phyloP scores from a whole-genome alignment of 92 coral and sea anemone genomes.

The Phymanthus crucifer region DNA sequence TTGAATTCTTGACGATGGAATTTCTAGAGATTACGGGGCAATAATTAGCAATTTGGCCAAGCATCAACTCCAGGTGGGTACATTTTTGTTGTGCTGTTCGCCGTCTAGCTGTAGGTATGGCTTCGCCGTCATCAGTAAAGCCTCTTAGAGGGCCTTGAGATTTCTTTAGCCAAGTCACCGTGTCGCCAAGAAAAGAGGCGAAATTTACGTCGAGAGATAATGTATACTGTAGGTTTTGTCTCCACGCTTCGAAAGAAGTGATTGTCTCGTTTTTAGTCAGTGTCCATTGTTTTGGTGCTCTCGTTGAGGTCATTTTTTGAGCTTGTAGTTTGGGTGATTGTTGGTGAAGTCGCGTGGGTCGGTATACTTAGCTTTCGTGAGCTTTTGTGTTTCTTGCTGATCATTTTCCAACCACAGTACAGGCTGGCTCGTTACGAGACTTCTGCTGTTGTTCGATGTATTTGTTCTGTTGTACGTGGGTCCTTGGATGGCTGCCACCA shows the following conservation, averaged over 20 bases:
- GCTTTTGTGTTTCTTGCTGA: neutral
- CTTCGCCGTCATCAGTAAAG: no score
- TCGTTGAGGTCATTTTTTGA: neutral
- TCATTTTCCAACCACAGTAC: neutral
- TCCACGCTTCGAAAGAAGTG: slow-evolving; percentile 50
- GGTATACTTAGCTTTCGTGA: neutral
- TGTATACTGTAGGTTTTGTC: slow-evolving; percentile 30
- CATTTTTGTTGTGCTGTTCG: neutral
- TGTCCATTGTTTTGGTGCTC: slow-evolving; percentile 54
- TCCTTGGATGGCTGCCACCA: slow-evolving; percentile 11
- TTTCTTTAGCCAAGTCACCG: no score
- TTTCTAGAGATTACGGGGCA: slow-evolving; percentile 50
- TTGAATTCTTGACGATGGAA: slow-evolving; percentile 49
- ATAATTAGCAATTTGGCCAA: slow-evolving; percentile 64
- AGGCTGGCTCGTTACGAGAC: neutral
- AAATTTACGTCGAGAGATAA: no score
- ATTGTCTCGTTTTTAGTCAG: slow-evolving; percentile 43
- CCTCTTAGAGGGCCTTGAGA: no score
- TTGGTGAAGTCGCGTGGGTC: neutral
- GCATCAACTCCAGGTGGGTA: slow-evolving; percentile 42
- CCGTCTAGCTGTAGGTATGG: no score
- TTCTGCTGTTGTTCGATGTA: neutral
- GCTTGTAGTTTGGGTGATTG: no score
- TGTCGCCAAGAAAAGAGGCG: no score
- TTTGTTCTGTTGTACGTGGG: neutral